phyloP scores from a whole-genome alignment of 1,140 invertebrate genomes.

The Palaemon carinicauda region DNA sequence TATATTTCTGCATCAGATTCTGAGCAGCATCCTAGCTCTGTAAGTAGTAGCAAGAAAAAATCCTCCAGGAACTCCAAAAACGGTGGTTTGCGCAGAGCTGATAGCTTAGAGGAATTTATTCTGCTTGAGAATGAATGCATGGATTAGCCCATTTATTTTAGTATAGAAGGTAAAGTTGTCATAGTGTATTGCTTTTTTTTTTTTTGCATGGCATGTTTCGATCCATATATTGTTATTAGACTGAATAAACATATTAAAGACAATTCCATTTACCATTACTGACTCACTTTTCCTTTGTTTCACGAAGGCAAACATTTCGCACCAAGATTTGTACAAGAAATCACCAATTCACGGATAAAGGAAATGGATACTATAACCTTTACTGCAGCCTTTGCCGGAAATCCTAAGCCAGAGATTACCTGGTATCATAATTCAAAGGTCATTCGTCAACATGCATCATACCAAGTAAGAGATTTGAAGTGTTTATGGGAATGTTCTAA shows the following conservation, averaged over 20 bases:
- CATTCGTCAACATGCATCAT: constrained; percentile 69
- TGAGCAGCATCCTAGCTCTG: constrained; percentile 1
- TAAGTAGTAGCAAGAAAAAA: constrained; percentile 1
- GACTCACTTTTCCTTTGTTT: neutral
- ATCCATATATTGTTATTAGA: neutral
- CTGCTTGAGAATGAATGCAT: constrained; percentile 73
- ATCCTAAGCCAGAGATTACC: constrained; percentile 85
- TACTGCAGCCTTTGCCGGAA: constrained; percentile 81
- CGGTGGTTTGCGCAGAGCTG: constrained; percentile 66
- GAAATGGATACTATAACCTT: constrained; percentile 80
- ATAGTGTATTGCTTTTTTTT: constrained; percentile 41
- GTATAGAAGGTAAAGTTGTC: constrained; percentile 64
- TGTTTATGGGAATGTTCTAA: too few relatives aligned
- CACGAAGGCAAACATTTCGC: constrained; percentile 77
- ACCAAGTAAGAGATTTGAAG: constrained; percentile 69
- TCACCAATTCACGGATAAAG: constrained; percentile 76
- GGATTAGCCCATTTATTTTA: constrained; percentile 63
- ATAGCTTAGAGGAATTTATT: constrained; percentile 75
- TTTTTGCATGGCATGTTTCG: constrained; percentile 51
- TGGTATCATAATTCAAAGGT: constrained; percentile 84
- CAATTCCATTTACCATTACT: neutral
- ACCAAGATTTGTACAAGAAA: constrained; percentile 83
- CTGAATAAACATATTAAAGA: neutral
- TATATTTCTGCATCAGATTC: constrained; percentile 14
- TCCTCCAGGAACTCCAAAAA: constrained; percentile 14